A percentile compares a stretch with the other conserved stretches of the same genome.
phyloP scores from a whole-genome alignment of 2,888 invertebrate genomes.

The Drosophila quinaria region DNA sequence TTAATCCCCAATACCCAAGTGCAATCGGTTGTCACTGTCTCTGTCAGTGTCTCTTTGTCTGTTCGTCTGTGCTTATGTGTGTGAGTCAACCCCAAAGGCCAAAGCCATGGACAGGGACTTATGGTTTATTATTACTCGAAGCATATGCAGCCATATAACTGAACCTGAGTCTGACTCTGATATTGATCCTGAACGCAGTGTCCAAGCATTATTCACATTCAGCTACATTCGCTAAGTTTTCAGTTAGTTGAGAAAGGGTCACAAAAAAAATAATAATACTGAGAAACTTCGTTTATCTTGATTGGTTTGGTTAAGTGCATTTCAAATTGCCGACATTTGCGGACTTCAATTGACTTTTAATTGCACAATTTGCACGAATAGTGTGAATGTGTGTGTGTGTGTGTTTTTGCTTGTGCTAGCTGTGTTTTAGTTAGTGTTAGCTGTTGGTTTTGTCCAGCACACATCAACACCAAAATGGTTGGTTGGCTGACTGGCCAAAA shows the following conservation, averaged over 20 bases:
- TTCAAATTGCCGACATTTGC: slow-evolving; percentile 42
- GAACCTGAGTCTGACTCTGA: slow-evolving; percentile 4
- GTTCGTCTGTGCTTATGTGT: slow-evolving; percentile 6
- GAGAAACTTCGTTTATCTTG: background rate
- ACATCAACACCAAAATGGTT: slow-evolving; percentile 27
- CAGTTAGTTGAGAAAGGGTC: slow-evolving; percentile 1
- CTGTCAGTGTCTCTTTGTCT: slow-evolving; percentile 2
- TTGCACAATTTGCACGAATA: slow-evolving; percentile 57
- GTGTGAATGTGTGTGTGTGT: slow-evolving; percentile 37
- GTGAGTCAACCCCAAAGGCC: slow-evolving; percentile 53
- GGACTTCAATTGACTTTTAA: slow-evolving; percentile 70
- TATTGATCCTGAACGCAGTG: background rate
- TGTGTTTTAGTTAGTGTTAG: slow-evolving; percentile 55
- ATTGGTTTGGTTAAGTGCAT: slow-evolving; percentile 20
- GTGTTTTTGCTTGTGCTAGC: slow-evolving; percentile 40
- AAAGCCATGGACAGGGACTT: slow-evolving; percentile 57
- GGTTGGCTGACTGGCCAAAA: slow-evolving; percentile 53
- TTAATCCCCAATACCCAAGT: slow-evolving; percentile 82
- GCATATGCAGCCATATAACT: slow-evolving; percentile 39
- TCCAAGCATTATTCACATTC: background rate
- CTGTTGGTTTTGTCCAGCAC: slow-evolving; percentile 55
- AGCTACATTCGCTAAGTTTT: background rate
- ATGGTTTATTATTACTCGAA: slow-evolving; percentile 55
- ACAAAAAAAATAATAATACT: background rate
- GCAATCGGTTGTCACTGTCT: slow-evolving; percentile 70